Base-by-base conservation (phyloP, 1,140 invertebrate species). In the Psilanteris sp. region DNA sequence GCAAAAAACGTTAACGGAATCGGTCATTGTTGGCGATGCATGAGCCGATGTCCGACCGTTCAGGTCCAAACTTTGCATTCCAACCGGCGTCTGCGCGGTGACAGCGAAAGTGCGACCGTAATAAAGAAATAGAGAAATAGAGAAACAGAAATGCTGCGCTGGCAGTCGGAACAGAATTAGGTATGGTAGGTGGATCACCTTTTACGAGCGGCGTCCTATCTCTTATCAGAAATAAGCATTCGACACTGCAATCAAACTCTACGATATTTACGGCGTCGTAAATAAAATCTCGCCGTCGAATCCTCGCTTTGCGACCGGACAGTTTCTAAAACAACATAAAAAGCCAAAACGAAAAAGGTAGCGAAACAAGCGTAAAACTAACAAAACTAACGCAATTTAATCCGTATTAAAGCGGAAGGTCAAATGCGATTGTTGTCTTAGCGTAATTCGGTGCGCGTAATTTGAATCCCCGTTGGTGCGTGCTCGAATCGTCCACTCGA, bases 191-290 rank as follows among this genome's bases (percentile, higher is more conserved):
- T 68, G 75, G 75, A 77, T 83, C 78, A 77, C 75, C 71, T 80
- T 80, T 79, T 78, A 66, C 72, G 75, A 59, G 43, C 39, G 44
- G 57, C 66, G 37, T 46, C 71, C 71, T 77, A 70, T 81, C 72
- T 81, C 77, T 83, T 83, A 85, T 84, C 82, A 77, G 36, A 22
- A 81, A 81, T 83, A 81, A 85, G 81, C 79, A 84, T 78, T 80
- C 62, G 62, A 76, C 41, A 61, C 75, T 54, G 68, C 79, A 83
- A 84, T 84, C 77, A 76, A 68, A 31, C 62, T 29, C 18, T 48
- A 36, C 57, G 74, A 82, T 83, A 76, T 85, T 84, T 83, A 83
- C 73, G 57, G 55, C 48, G 29, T 77, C 78, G 77, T 82, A 84
- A 84, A 84, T 81, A 83, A 80, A 83, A 81, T 79, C 67, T 59